Conservation (phyloP, 2,113 vertebrate genomes). For the Catharus fuscescens region DNA sequence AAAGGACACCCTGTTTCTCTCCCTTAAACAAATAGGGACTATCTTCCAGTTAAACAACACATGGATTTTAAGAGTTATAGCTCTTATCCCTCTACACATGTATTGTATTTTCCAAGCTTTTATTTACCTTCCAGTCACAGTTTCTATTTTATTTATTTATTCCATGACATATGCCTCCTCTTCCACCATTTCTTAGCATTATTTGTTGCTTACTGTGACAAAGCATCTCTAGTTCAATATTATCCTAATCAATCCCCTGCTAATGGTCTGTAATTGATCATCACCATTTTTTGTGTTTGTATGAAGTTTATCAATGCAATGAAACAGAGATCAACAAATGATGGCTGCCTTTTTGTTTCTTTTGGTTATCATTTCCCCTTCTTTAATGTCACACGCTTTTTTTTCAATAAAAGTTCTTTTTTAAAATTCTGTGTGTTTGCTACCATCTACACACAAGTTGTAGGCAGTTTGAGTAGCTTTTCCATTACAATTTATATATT, state of each 20-base stretch:
- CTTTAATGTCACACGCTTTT: neutral
- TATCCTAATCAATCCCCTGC: neutral
- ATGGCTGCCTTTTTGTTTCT: neutral
- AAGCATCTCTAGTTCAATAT: neutral
- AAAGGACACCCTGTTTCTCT: neutral
- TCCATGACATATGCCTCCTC: neutral
- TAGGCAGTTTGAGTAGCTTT: neutral
- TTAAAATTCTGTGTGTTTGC: neutral
- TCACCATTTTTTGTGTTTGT: neutral
- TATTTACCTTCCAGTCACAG: neutral
- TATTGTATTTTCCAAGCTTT: neutral
- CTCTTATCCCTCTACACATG: neutral
- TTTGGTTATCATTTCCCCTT: neutral
- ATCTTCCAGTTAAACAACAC: neutral
- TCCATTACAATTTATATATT: neutral
- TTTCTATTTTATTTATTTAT: neutral
- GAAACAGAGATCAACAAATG: neutral
- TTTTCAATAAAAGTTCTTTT: neutral
- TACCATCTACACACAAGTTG: neutral
- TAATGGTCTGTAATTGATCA: neutral
- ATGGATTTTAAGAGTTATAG: neutral
- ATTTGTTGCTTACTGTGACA: neutral
- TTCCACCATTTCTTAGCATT: neutral
- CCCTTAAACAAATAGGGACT: neutral
- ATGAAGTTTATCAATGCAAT: neutral